Evolutionary conservation across 2,797 vertebrate species (phyloP).

Genomic region (Aulostomus chinensis): DNA sequence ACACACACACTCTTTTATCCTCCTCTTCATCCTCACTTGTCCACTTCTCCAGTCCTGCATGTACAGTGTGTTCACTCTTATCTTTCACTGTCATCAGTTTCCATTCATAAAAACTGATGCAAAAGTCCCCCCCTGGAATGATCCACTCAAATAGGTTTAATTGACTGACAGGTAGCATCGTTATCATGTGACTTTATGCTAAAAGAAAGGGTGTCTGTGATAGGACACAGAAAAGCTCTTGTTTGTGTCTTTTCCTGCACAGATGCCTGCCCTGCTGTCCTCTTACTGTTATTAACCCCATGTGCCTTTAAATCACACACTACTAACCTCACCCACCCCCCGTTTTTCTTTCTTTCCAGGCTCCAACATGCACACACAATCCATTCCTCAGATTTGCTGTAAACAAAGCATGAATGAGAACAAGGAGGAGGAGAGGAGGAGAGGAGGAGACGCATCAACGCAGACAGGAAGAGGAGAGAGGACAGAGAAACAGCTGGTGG

Average conservation of each 20-base stretch:
- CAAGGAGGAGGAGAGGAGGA: constrained; percentile 5
- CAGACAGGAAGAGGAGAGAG: constrained; percentile 57
- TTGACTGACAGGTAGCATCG: no score
- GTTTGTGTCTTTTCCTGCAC: no score
- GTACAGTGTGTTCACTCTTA: constrained; percentile 44
- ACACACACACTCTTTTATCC: neutral
- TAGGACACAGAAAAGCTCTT: no score
- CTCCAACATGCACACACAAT: constrained; percentile 17
- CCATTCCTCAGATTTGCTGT: constrained; percentile 52
- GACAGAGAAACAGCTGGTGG: constrained; percentile 59
- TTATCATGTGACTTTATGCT: no score
- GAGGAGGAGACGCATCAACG: constrained; percentile 36
- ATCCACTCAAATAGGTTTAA: no score
- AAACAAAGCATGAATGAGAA: constrained; percentile 78
- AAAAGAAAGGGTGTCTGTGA: no score
- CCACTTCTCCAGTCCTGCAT: constrained; percentile 14
- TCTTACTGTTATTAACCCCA: constrained; percentile 35
- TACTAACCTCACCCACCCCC: constrained; percentile 30
- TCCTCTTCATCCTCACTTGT: neutral
- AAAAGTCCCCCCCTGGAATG: neutral
- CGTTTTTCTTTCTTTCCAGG: neutral
- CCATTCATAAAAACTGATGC: constrained; percentile 76
- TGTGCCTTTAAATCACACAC: constrained; percentile 49
- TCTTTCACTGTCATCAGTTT: constrained; percentile 47
- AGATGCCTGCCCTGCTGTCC: neutral